Evolutionary conservation across 2,888 invertebrate genomes (phyloP).

Genomic region (Sarcophaga variegata): DNA sequence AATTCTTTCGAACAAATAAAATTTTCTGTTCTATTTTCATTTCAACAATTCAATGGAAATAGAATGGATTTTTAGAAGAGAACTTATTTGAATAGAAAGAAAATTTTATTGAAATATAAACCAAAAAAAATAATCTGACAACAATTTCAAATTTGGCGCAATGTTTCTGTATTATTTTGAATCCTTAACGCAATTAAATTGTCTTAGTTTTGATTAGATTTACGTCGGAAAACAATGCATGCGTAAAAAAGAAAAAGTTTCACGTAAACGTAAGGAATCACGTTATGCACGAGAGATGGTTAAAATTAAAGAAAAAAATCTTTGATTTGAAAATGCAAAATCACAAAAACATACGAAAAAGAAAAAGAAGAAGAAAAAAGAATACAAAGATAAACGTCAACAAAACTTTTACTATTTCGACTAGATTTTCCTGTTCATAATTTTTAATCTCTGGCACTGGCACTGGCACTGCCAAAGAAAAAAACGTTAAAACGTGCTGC

Average conservation of each 20-base stretch:
- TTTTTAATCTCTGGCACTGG: constrained; percentile 33
- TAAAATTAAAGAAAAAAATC: neutral
- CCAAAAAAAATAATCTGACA: neutral
- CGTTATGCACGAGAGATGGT: constrained; percentile 10
- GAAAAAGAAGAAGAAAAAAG: neutral
- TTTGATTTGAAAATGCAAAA: neutral
- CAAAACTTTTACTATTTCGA: constrained; percentile 67
- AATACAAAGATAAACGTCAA: constrained; percentile 4
- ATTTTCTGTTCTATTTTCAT: neutral
- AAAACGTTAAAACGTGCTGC: constrained; percentile 28
- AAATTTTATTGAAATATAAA: neutral
- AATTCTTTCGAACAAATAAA: neutral
- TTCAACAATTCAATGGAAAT: neutral
- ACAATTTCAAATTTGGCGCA: neutral
- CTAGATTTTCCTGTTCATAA: constrained; percentile 64
- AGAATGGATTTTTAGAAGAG: neutral
- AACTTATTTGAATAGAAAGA: too few relatives aligned
- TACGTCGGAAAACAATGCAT: constrained; percentile 38
- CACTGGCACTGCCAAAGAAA: too few relatives aligned
- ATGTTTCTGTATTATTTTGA: constrained; percentile 11
- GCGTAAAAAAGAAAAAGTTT: constrained; percentile 44
- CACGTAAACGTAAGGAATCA: constrained; percentile 33
- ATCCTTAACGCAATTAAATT: constrained; percentile 39
- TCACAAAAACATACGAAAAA: constrained; percentile 3
- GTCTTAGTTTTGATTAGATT: constrained; percentile 40